Base-by-base conservation (phyloP, 2,888 invertebrate species). In the Urechis unicinctus region DNA sequence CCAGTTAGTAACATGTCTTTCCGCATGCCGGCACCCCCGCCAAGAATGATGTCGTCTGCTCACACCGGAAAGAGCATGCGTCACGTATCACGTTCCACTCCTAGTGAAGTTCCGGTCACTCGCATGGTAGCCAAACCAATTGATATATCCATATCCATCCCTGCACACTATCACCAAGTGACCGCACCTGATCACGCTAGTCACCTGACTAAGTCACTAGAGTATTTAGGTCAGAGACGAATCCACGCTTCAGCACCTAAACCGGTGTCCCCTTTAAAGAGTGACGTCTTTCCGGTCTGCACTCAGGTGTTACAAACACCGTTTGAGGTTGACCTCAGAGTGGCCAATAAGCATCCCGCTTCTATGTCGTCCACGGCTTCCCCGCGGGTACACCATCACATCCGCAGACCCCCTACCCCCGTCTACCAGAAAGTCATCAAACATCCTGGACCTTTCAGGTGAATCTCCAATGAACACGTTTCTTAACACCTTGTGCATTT, bases 371-470 rank as follows among this genome's bases (percentile, higher is more conserved):
- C 42, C 26, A 21, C 47, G 24, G 49, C 42, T 5, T 24, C 2
- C 22, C 6, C 43, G 25, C 6, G 9, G 3, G 30, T 30, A 45
- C 2, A 25, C 17, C 5, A 44, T 36, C 30, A 26, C 36, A 26
- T 24, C 29, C 50, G 47, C 22, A n/a, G n/a, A n/a, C n/a, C n/a
- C 25, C n/a, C 24, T 6, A 47, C 53, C 1, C 61, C 69, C 0
- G 71, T 70, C 45, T 68, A 71, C 51, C 53, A 61, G 6, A 67
- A 66, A 56, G 68, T 71, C 21, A 64, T 72, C 22, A 69, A 69
- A 50, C 72, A 71, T 52, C 72, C 71, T 0, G 66, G 66, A 31
- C 71, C 71, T 2, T 72, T 72, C 65, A 68, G 71, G 63, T 73
- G 69, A 71, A 46, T 28, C 3, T 42, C 26, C 52, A 21, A 6